Base-by-base conservation (phyloP, 2,888 invertebrate genomes). In the Xylocampa areola region DNA sequence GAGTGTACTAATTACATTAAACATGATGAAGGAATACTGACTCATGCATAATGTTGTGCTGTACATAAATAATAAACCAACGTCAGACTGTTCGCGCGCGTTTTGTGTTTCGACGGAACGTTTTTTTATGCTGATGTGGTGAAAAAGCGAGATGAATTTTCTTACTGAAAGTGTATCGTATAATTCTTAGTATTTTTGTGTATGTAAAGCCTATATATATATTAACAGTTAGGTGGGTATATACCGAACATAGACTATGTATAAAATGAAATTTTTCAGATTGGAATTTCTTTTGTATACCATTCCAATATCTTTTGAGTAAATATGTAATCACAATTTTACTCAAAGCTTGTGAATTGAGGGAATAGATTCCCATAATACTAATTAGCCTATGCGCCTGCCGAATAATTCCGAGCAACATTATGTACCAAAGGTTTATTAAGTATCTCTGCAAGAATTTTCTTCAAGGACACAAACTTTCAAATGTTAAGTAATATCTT, bases 61-160 rank as follows among this genome's bases (percentile, higher is more conserved):
- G 48, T 55, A 61, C 60, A 66, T 66, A 52, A 55, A 45, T 70
- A 45, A 64, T 75, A 39, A 48, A 37, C 27, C 21, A 16, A 39
- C 36, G 72, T 53, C 62, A 55, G 35, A 19, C 10, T 53, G 29
- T 72, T 72, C 69, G 73, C 73, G 76, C 73, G 76, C 67, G 49
- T 52, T 53, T 66, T 58, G 6, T 33, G 27, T 27, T 37, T 6
- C 8, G 25, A 2, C 16, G 33, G 13, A 32, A 16, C 25, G 21
- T 16, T 44, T 50, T 29, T 13, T 6, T 2, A 33, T 13, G 30
- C 30, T 23, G 7, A 35, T 21, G 32, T 47, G n/a, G 10, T n/a
- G 17, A 29, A 29, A 41, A 17, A 41, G 17, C 29, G 17, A 4
- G 16, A 10, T 41, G 14, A 17, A 25, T 29, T 41, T 29, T 23